Evolutionary conservation across 64 coral and sea anemone species (phyloP), one percentile per base, ranked within the genome.

Genomic region (Stylophora pistillata): DNA sequence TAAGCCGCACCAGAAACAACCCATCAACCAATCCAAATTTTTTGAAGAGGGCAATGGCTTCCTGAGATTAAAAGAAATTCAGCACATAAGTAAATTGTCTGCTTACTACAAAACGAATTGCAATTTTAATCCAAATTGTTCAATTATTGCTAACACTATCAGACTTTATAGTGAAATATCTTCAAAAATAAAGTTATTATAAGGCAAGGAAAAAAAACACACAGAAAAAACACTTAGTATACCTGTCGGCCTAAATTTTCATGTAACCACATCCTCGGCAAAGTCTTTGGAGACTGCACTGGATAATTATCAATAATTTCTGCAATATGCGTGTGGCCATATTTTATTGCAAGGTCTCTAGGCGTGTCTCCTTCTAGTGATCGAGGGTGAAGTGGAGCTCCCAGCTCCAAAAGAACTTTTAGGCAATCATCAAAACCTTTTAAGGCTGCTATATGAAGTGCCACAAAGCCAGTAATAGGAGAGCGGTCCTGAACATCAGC

Each of bases 201-300:
- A 30, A 15, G 25, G 10, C 27, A 29, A 9, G 55, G 15, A 23
- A 64, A 28, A 26, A 17, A 6, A 29, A 56, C 30, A 29, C n/a
- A 9, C 26, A 74, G 25, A 30, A 15, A 61, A 15, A 61, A 71
- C 15, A 37, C 76, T 60, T 79, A n/a, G n/a, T n/a, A n/a, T n/a
- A 99, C 97, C 97, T 95, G 86, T 92, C 97, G 93, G 54, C 90
- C 97, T 13, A 99, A 60, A 57, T 99, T 92, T 86, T 95, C 93
- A 83, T 99, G 97, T 5, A 99, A 71, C 97, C 97, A 99, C 41
- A 88, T 74, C 17, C 65, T 79, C 63, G 87, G 55, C 34, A 71
- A 85, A 66, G 97, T 95, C 82, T 93, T 95, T 55, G 97, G 97
- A 30, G 90, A 70, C n/a, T 91, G 58, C 64, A 86, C 61, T 73